Percentiles rank a stretch among this genome's conserved stretches.
Evolutionary conservation across 2,888 invertebrate genomes (phyloP).

Genomic region (Phalera bucephala): DNA sequence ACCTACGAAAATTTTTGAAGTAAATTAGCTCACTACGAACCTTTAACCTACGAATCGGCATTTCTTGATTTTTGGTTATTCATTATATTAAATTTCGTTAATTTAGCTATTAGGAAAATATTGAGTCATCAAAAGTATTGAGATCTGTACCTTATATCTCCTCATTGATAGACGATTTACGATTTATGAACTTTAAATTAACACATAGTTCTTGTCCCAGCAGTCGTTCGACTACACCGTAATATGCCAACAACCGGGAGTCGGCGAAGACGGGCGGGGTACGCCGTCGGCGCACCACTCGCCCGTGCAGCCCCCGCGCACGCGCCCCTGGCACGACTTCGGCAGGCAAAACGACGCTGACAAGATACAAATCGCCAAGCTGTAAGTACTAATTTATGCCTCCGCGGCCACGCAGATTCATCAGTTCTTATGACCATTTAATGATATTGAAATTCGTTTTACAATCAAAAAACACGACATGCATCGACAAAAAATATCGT

Average conservation of each 20-base stretch:
- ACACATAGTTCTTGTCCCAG: slow-evolving; percentile 18
- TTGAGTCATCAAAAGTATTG: too few species aligned
- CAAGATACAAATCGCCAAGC: slow-evolving; percentile 98
- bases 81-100: too few species aligned
- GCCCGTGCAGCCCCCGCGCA: slow-evolving; percentile 85
- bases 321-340: slow-evolving; percentile 96
- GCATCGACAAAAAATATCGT: not conserved
- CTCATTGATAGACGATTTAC: too few species aligned
- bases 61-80: too few species aligned
- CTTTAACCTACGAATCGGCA: too few species aligned
- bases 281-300: slow-evolving; percentile 85
- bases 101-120: too few species aligned
- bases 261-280: slow-evolving; percentile 82
- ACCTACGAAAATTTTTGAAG: slow-evolving; percentile 23
- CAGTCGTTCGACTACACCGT: slow-evolving; percentile 97
- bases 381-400: slow-evolving; percentile 86
- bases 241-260: slow-evolving; percentile 87
- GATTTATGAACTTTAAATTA: too few species aligned
- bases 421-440: not conserved
- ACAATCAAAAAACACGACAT: not conserved
- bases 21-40: slow-evolving; percentile 9
- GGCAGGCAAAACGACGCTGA: slow-evolving; percentile 96
- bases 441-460: not conserved
- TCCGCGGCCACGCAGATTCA: slow-evolving; percentile 4
- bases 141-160: too few species aligned